Evolutionary conservation across 64 coral and sea anemone genomes (phyloP).

Genomic region (Montipora sp.): DNA sequence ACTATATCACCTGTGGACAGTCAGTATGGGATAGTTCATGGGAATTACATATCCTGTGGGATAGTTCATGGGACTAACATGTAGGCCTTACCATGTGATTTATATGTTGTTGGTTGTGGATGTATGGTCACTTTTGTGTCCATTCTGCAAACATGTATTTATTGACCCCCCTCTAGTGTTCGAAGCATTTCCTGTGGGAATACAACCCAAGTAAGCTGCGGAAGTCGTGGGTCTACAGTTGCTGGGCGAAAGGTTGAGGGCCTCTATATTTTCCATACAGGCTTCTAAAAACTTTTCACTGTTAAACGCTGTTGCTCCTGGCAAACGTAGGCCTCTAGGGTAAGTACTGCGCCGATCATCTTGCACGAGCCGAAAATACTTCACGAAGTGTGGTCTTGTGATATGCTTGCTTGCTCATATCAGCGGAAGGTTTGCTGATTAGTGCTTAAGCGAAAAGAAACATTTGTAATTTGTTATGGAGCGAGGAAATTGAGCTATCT

Average conservation of each 20-base stretch:
- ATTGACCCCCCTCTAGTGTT: constrained; percentile 21
- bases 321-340: constrained; percentile 27
- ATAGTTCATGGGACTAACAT: too few relatives aligned
- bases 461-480: background rate
- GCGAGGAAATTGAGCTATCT: background rate
- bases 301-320: background rate
- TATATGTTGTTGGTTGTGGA: background rate
- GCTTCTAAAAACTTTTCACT: background rate
- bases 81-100: too few relatives aligned
- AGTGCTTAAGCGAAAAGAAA: background rate
- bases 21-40: too few relatives aligned
- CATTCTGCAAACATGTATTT: background rate
- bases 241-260: background rate
- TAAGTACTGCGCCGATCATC: background rate
- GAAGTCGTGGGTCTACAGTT: constrained; percentile 6
- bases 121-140: background rate
- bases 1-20: too few relatives aligned
- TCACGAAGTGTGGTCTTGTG: background rate
- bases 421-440: background rate
- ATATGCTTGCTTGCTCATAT: background rate
- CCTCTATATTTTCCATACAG: background rate
- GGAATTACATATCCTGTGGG: too few relatives aligned
- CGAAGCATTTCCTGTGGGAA: constrained; percentile 24
- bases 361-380: too few relatives aligned
- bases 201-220: background rate